These are phyloP conservation scores for Epiperipatus broadwayi DNA, from an alignment of 2,888 invertebrate genomes.

Conservation along the genomic window DNA sequence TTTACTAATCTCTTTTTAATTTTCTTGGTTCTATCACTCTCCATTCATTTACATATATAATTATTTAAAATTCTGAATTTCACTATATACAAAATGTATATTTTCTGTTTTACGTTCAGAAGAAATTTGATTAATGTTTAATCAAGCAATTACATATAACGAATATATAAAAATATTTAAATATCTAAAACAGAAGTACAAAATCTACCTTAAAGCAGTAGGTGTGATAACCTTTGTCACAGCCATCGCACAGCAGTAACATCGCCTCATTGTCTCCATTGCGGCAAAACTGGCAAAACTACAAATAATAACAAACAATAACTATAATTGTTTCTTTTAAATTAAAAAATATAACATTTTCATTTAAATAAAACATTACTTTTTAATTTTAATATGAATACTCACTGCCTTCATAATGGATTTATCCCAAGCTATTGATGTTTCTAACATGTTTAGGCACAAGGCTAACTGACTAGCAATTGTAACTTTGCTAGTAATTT, in stretches of 20 bases:
- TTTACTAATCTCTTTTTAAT: too few species aligned
- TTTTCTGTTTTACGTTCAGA: not conserved
- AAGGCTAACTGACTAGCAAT: constrained; percentile 77
- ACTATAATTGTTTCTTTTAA: constrained; percentile 28
- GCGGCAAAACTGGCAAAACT: constrained; percentile 94
- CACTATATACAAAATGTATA: not conserved
- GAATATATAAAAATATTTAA: not conserved
- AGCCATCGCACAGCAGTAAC: constrained; percentile 81
- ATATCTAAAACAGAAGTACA: constrained; percentile 8
- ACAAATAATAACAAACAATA: constrained; percentile 21
- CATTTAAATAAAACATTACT: not conserved
- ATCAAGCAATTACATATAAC: not conserved
- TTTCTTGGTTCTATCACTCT: too few species aligned
- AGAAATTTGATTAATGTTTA: not conserved
- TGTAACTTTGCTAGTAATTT: constrained; percentile 58
- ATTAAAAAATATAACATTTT: constrained; percentile 11
- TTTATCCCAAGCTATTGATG: constrained; percentile 90
- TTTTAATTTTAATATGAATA: constrained; percentile 24
- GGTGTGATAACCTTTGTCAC: constrained; percentile 94
- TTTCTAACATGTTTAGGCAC: constrained; percentile 69
- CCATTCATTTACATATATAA: too few species aligned
- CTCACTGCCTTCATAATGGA: constrained; percentile 98
- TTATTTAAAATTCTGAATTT: not conserved
- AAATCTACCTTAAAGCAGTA: constrained; percentile 86
- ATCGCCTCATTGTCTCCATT: constrained; percentile 90